A percentile compares a stretch with the other conserved stretches of the same genome.
These are phyloP conservation scores for Intellagama lesueurii DNA, from an alignment of 2,797 vertebrate genomes.

Conservation along the genomic window DNA sequence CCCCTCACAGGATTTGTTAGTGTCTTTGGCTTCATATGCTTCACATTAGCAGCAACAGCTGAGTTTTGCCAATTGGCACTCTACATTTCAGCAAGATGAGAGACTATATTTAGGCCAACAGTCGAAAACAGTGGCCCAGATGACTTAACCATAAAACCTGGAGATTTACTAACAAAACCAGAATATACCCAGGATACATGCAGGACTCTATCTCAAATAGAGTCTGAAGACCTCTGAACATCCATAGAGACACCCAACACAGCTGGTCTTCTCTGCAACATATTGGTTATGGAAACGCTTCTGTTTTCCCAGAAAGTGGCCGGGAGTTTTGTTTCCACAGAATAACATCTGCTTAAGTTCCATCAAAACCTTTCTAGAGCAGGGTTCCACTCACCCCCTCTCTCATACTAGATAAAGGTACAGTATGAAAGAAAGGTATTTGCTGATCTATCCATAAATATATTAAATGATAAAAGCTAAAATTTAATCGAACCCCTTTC, in stretches of 20 bases:
- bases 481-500: neutral
- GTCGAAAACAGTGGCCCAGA: constrained; percentile 57
- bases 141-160: constrained; percentile 50
- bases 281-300: neutral
- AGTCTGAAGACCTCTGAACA: neutral
- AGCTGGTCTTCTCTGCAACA: neutral
- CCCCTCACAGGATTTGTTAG: constrained; percentile 50
- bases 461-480: neutral
- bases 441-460: neutral
- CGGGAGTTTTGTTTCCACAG: neutral
- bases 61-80: constrained; percentile 69
- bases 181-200: neutral
- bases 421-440: neutral
- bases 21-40: constrained; percentile 65
- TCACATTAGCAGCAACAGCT: constrained; percentile 55
- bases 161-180: constrained; percentile 1
- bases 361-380: neutral
- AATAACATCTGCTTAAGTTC: neutral
- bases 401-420: neutral
- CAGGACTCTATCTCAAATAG: neutral
- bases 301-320: neutral
- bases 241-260: no score
- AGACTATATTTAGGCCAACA: constrained; percentile 68
- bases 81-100: constrained; percentile 70
- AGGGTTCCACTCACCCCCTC: neutral